These are phyloP conservation scores for Isichthys henryi DNA, from an alignment of 2,113 vertebrate genomes.

Conservation along the genomic window DNA sequence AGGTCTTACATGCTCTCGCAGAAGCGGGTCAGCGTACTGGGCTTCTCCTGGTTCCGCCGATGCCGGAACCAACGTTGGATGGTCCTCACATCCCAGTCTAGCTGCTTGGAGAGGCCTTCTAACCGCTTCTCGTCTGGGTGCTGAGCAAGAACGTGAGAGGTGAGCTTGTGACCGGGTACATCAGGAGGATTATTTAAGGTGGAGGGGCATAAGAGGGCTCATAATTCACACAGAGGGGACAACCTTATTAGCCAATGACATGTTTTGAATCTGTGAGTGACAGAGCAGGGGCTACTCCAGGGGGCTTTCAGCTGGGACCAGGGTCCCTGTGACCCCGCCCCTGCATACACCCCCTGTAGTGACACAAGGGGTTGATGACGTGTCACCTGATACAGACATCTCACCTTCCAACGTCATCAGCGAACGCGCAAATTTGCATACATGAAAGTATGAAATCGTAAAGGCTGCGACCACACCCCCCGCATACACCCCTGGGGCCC, in stretches of 20 bases:
- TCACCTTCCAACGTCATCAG: neutral
- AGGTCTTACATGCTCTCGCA: conserved; percentile 93
- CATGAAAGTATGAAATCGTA: neutral
- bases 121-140: conserved; percentile 94
- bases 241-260: neutral
- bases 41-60: conserved; percentile 95
- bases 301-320: neutral
- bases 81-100: conserved; percentile 95
- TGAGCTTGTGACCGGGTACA: neutral
- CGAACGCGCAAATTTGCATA: neutral
- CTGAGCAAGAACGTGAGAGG: conserved; percentile 47
- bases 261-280: neutral
- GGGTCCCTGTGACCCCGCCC: neutral
- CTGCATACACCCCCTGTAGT: neutral
- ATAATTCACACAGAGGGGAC: neutral
- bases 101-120: conserved; percentile 93
- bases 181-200: neutral
- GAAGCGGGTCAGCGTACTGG: conserved; percentile 86
- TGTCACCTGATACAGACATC: neutral
- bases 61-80: conserved; percentile 97
- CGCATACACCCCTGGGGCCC: neutral
- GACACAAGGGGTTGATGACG: neutral
- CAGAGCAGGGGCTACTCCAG: neutral
- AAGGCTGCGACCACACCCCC: neutral
- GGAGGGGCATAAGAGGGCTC: neutral